Conservation (phyloP, 23 tunicate species). For the Phallusia fumigata region DNA sequence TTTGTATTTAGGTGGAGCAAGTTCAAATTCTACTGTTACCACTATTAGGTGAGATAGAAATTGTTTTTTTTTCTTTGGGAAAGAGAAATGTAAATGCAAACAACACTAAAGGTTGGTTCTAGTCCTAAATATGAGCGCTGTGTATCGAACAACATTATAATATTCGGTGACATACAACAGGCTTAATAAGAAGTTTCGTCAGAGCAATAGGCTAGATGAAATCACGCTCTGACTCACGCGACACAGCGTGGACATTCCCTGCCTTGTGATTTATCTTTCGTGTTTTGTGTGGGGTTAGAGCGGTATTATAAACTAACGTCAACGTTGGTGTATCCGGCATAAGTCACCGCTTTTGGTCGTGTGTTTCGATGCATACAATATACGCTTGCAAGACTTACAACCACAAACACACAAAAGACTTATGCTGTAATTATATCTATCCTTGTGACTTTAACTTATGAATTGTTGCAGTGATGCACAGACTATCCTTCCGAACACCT, state of each 20-base stretch:
- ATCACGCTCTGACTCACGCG: background rate
- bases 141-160: background rate
- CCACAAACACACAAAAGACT: too few relatives aligned
- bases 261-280: background rate
- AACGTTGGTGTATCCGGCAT: slow-evolving; percentile 2
- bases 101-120: background rate
- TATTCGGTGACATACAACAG: background rate
- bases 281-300: background rate
- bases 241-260: background rate
- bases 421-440: too few relatives aligned
- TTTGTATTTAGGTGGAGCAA: too few relatives aligned
- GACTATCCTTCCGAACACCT: too few relatives aligned
- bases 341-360: background rate
- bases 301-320: background rate
- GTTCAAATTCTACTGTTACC: too few relatives aligned
- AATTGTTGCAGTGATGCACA: too few relatives aligned
- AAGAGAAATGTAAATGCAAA: background rate
- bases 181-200: background rate
- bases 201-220: background rate
- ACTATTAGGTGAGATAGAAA: too few relatives aligned
- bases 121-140: background rate
- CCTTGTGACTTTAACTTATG: too few relatives aligned
- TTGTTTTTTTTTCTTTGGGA: too few relatives aligned
- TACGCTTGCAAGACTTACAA: too few relatives aligned
- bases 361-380: too few relatives aligned